Conservation (phyloP, 2,797 vertebrate species). For the Crocodylus rhombifer region DNA sequence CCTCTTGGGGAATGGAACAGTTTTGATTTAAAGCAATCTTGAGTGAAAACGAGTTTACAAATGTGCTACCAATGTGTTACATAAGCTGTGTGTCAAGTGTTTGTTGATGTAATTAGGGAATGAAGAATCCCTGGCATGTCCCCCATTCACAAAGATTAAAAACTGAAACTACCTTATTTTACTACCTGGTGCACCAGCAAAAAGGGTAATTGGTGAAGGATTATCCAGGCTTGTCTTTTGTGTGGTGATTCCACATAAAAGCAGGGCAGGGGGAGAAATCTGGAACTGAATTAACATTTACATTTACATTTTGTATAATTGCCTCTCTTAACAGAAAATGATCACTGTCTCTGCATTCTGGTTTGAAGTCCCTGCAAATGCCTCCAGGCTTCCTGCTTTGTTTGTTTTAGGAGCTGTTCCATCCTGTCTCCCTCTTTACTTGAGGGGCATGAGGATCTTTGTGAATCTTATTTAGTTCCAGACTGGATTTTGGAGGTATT, state of each 20-base stretch:
- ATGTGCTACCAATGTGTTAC: slow-evolving; percentile 56
- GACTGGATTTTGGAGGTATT: accelerated
- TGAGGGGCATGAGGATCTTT: background rate
- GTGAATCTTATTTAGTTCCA: background rate
- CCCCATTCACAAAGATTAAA: slow-evolving; percentile 67
- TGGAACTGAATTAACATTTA: background rate
- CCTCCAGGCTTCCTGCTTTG: background rate
- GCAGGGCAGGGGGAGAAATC: background rate
- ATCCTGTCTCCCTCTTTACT: background rate
- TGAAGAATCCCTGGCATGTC: slow-evolving; percentile 41
- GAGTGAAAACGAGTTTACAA: slow-evolving; percentile 48
- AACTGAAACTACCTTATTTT: slow-evolving; percentile 59
- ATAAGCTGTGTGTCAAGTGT: slow-evolving; percentile 43
- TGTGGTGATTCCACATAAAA: accelerated
- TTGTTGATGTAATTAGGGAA: slow-evolving; percentile 68
- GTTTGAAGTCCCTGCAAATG: no score
- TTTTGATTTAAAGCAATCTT: slow-evolving; percentile 53
- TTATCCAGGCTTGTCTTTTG: background rate
- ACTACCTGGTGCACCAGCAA: slow-evolving; percentile 24
- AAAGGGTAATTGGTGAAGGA: background rate
- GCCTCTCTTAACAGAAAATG: background rate
- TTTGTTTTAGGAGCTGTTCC: background rate
- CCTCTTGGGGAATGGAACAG: background rate
- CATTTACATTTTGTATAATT: background rate
- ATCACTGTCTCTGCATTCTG: no score